Percentiles rank a stretch among this genome's conserved stretches.
Conservation (phyloP, 1,140 invertebrate species). For the Heliothis virescens region DNA sequence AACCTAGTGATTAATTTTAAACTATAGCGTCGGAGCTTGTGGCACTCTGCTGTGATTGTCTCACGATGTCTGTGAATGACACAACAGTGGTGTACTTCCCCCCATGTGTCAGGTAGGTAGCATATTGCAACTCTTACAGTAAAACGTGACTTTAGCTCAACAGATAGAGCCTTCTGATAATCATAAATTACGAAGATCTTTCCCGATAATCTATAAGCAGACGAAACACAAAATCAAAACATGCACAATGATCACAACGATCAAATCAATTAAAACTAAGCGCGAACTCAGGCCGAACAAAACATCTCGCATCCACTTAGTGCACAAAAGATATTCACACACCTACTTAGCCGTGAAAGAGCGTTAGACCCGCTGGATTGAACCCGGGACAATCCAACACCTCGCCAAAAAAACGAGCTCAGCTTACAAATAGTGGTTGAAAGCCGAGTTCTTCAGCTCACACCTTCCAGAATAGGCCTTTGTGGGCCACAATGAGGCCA, state of each 20-base stretch:
- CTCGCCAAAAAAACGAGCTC: conserved; percentile 30
- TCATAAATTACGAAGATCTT: too few relatives aligned
- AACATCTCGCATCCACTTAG: conserved; percentile 12
- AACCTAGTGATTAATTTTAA: too few relatives aligned
- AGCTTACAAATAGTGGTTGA: conserved; percentile 30
- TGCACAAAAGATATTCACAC: conserved; percentile 36
- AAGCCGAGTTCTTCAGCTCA: conserved; percentile 53
- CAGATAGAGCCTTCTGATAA: too few relatives aligned
- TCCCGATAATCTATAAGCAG: too few relatives aligned
- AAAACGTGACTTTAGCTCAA: too few relatives aligned
- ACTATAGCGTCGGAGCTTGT: too few relatives aligned
- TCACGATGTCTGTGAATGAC: too few relatives aligned
- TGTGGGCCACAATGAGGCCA: conserved; percentile 48
- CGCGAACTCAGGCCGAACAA: not conserved
- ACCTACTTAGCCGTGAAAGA: conserved; percentile 24
- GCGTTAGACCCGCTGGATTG: not conserved
- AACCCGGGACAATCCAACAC: conserved; percentile 34
- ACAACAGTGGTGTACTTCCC: too few relatives aligned
- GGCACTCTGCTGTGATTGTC: too few relatives aligned
- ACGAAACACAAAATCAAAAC: not conserved
- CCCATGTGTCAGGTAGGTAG: too few relatives aligned
- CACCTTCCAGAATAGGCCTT: conserved; percentile 56
- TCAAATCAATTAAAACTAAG: conserved; percentile 3
- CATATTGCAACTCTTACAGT: too few relatives aligned
- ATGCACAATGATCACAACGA: not conserved